Evolutionary conservation across 2,797 vertebrate genomes (phyloP).

Genomic region (Lophius americanus): DNA sequence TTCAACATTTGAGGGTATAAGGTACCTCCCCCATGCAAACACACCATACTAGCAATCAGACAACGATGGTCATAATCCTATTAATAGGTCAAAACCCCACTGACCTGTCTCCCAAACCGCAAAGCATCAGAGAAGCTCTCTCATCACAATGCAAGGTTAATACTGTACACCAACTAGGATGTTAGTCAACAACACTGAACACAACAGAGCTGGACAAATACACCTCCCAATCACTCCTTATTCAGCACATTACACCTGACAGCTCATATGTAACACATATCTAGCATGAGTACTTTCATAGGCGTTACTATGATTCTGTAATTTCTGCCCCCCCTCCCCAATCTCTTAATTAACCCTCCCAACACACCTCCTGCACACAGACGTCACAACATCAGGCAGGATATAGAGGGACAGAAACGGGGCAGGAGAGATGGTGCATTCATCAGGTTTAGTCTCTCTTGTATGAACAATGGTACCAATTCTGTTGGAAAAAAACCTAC

Average conservation of each 20-base stretch:
- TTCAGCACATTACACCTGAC: not conserved
- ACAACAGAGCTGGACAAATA: slow-evolving; percentile 33
- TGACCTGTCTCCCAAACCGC: slow-evolving; percentile 7
- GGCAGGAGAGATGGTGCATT: slow-evolving; percentile 66
- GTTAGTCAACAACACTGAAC: slow-evolving; percentile 73
- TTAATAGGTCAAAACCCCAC: not conserved
- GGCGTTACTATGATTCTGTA: not conserved
- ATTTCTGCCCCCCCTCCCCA: slow-evolving; percentile 16
- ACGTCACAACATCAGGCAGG: slow-evolving; percentile 74
- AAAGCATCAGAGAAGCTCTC: slow-evolving; percentile 24
- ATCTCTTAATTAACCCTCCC: slow-evolving; percentile 16
- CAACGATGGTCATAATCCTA: not conserved
- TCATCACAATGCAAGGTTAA: slow-evolving; percentile 59
- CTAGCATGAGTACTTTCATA: not conserved
- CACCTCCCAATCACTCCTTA: not conserved
- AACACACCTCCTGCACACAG: slow-evolving; percentile 84
- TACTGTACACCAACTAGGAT: slow-evolving; percentile 43
- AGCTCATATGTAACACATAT: not conserved
- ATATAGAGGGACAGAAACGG: slow-evolving; percentile 67
- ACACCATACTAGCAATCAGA: slow-evolving; percentile 51
- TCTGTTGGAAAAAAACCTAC: not conserved
- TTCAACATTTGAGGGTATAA: slow-evolving; percentile 56
- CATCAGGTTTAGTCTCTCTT: slow-evolving; percentile 47
- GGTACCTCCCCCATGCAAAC: slow-evolving; percentile 43
- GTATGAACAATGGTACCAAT: slow-evolving; percentile 11